These are phyloP conservation scores for Sparidentex hasta DNA, from an alignment of 2,797 vertebrate species.

Conservation along the genomic window DNA sequence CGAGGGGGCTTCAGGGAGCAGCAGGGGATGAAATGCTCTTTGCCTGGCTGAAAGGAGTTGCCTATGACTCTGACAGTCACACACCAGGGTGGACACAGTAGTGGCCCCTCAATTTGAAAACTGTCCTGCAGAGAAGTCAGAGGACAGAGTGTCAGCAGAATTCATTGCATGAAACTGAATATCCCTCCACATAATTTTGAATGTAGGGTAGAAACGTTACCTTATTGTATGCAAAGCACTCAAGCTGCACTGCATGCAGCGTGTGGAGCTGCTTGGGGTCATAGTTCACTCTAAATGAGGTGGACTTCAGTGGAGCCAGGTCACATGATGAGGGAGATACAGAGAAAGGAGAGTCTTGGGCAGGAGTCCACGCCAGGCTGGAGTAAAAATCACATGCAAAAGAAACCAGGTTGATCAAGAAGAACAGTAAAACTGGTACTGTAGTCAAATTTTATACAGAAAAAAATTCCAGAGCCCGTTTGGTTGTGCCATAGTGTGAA, in stretches of 20 bases:
- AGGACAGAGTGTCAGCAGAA: background rate
- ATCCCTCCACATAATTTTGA: background rate
- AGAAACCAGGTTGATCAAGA: background rate
- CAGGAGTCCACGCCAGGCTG: slow-evolving; percentile 88
- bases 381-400: slow-evolving; percentile 24
- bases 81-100: slow-evolving; percentile 90
- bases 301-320: slow-evolving; percentile 90
- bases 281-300: slow-evolving; percentile 88
- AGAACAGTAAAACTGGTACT: slow-evolving; percentile 2
- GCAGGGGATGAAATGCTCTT: slow-evolving; percentile 86
- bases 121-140: slow-evolving; percentile 72
- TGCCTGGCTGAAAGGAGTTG: slow-evolving; percentile 86
- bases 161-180: background rate
- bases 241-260: slow-evolving; percentile 89
- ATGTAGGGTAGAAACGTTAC: slow-evolving; percentile 65
- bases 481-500: background rate
- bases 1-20: slow-evolving; percentile 84
- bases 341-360: slow-evolving; percentile 84
- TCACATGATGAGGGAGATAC: slow-evolving; percentile 86
- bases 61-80: slow-evolving; percentile 88
- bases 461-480: background rate
- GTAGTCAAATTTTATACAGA: background rate
- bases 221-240: slow-evolving; percentile 92
- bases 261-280: slow-evolving; percentile 84
- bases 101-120: slow-evolving; percentile 80